Conservation (phyloP, 2,797 vertebrate species). For the Falco concolor region DNA sequence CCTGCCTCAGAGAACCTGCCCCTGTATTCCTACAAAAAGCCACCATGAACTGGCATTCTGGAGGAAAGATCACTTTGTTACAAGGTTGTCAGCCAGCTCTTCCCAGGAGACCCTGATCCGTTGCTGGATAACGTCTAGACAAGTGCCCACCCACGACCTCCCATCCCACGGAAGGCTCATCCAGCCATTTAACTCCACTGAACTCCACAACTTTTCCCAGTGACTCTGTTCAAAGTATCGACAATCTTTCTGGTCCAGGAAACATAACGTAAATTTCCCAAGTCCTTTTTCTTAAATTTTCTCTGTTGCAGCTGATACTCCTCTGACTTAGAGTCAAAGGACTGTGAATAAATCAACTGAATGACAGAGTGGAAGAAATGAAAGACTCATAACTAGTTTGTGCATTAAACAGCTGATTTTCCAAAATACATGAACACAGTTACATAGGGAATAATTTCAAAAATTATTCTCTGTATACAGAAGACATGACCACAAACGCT, state of each 20-base stretch:
- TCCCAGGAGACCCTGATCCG: not conserved
- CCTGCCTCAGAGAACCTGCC: not conserved
- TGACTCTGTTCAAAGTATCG: not conserved
- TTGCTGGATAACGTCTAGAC: not conserved
- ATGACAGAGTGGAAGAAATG: not conserved
- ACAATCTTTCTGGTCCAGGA: not conserved
- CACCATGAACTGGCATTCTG: not conserved
- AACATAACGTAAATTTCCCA: not conserved
- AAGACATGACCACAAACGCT: not conserved
- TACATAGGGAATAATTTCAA: not conserved
- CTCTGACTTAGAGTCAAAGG: not conserved
- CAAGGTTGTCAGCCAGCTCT: not conserved
- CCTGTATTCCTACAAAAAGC: not conserved
- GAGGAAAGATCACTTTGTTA: not conserved
- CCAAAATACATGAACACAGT: not conserved
- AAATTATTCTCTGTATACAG: not conserved
- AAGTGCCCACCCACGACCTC: not conserved
- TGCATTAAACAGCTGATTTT: not conserved
- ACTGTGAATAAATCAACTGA: not conserved
- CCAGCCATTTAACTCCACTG: not conserved
- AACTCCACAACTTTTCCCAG: not conserved
- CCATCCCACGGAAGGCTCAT: not conserved
- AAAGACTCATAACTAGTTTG: not conserved
- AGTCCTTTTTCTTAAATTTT: not conserved
- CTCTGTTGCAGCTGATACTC: not conserved